Evolutionary conservation across 1,140 invertebrate genomes (phyloP).

Genomic region (Drosophila tristis): DNA sequence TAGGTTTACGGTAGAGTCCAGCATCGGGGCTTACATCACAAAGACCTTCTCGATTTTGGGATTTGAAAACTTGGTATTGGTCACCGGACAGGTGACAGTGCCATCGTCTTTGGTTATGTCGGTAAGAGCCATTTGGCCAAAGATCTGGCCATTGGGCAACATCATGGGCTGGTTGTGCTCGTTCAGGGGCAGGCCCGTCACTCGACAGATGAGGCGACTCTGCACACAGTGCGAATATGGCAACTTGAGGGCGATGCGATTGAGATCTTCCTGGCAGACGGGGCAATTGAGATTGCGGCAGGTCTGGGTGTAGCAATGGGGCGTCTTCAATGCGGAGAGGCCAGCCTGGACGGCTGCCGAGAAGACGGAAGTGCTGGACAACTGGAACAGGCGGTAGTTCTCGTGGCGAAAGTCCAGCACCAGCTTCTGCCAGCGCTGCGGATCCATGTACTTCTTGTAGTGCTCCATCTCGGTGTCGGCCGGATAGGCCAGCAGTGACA

Average conservation of each 20-base stretch:
- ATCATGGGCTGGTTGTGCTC: conserved; percentile 99
- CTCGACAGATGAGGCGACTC: conserved; percentile 93
- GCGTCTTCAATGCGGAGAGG: conserved; percentile 97
- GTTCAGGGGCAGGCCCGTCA: conserved; percentile 96
- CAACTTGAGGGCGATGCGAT: conserved; percentile 92
- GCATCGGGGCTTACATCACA: conserved; percentile 90
- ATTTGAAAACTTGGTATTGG: conserved; percentile 94
- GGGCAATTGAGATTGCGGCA: conserved; percentile 94
- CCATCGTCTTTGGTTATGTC: conserved; percentile 96
- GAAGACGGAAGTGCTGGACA: conserved; percentile 95
- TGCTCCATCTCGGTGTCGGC: conserved; percentile 88
- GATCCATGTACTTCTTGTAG: conserved; percentile 86
- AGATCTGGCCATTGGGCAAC: conserved; percentile 98
- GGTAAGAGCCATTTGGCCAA: conserved; percentile 96
- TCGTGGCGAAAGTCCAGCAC: conserved; percentile 96
- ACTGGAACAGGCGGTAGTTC: conserved; percentile 96
- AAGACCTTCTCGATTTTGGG: conserved; percentile 97
- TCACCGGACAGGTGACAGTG: conserved; percentile 95
- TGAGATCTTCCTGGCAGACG: conserved; percentile 95
- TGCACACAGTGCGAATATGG: conserved; percentile 99
- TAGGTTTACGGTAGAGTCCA: conserved; percentile 14
- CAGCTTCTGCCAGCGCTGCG: conserved; percentile 90
- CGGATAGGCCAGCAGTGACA: conserved; percentile 97
- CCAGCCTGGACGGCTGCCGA: conserved; percentile 95
- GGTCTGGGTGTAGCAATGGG: conserved; percentile 90